These are phyloP conservation scores for Nanorana parkeri DNA, from an alignment of 2,113 vertebrate genomes.

Conservation along the genomic window DNA sequence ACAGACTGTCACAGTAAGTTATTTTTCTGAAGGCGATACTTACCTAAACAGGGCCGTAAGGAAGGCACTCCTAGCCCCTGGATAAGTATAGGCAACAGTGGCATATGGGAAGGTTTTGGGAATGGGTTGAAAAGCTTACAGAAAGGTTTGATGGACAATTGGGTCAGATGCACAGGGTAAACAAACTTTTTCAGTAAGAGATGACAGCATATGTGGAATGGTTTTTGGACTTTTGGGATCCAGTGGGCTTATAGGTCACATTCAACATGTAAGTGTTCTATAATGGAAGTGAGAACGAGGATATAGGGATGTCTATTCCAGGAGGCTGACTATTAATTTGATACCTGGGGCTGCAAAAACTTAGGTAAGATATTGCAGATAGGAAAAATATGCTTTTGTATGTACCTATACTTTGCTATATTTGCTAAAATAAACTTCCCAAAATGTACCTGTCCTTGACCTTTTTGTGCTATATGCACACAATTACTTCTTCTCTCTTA, in stretches of 20 bases:
- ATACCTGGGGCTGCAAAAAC: constrained; percentile 12
- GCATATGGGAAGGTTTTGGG: constrained; percentile 39
- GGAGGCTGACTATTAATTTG: background rate
- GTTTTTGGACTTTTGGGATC: constrained; percentile 5
- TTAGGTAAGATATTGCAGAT: background rate
- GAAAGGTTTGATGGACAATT: constrained; percentile 30
- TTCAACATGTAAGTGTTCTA: background rate
- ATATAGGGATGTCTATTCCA: constrained; percentile 17
- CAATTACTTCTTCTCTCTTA: background rate
- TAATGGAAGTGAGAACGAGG: background rate
- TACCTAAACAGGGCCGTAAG: constrained; percentile 9
- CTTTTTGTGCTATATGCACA: background rate
- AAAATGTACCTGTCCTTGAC: background rate
- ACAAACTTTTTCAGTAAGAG: background rate
- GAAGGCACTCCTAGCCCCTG: background rate
- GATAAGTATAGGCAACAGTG: constrained; percentile 38
- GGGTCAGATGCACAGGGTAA: constrained; percentile 14
- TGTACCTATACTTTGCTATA: no score
- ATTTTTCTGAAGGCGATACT: constrained; percentile 34
- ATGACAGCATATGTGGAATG: background rate
- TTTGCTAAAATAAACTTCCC: background rate
- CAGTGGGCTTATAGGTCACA: constrained; percentile 13
- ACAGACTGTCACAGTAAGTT: constrained; percentile 40
- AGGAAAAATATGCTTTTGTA: background rate
- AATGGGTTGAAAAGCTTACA: constrained; percentile 56